Percentiles rank a stretch among this genome's conserved stretches.
Conservation (phyloP, 2,113 vertebrate genomes). For the Cynocephalus volans region DNA sequence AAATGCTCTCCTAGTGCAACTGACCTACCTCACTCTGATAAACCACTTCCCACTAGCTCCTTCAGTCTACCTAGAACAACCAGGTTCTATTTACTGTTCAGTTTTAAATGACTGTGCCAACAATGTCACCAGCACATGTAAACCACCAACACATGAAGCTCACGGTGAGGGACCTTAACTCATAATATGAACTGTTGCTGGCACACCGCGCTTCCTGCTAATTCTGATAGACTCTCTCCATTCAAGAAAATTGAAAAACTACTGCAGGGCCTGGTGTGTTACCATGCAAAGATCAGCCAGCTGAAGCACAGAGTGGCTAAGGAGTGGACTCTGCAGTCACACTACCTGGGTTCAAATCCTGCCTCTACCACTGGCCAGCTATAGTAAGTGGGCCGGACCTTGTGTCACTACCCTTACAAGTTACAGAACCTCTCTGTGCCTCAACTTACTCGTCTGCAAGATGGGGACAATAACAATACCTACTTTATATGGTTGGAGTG, state of each 20-base stretch:
- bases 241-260: conserved; percentile 3
- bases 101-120: conserved; percentile 74
- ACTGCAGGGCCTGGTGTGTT: neutral
- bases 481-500: neutral
- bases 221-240: neutral
- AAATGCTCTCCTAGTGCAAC: conserved; percentile 47
- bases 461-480: neutral
- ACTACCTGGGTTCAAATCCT: neutral
- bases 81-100: neutral
- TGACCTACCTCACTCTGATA: conserved; percentile 57
- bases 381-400: neutral
- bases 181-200: neutral
- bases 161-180: neutral
- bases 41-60: conserved; percentile 74
- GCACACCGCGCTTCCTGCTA: conserved; percentile 18
- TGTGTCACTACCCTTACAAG: too few species aligned
- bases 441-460: neutral
- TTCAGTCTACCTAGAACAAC: neutral
- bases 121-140: conserved; percentile 32
- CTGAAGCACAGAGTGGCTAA: neutral
- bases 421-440: neutral
- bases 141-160: conserved; percentile 77
- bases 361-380: neutral
- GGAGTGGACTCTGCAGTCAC: neutral
- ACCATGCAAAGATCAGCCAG: neutral